Evolutionary conservation across 2,888 invertebrate species (phyloP).

Genomic region (Chironomus riparius): DNA sequence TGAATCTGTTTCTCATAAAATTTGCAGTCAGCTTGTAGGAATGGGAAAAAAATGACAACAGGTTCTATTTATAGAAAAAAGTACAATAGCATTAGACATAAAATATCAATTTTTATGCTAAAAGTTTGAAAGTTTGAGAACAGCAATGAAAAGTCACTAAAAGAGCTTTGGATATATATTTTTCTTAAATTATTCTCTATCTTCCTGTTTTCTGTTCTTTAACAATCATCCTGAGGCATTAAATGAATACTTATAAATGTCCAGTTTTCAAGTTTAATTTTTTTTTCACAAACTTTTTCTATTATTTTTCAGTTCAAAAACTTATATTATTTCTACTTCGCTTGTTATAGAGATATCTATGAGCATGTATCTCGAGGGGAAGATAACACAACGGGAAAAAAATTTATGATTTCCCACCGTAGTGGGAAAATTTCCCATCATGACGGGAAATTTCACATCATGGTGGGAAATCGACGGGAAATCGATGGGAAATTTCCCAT

Average conservation of each 20-base stretch:
- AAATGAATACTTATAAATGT: background rate
- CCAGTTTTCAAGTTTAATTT: background rate
- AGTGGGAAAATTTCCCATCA: too few species aligned
- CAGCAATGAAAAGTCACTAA: background rate
- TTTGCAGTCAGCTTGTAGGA: slow-evolving; percentile 8
- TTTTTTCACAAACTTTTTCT: background rate
- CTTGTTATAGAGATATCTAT: too few species aligned
- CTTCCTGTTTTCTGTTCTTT: background rate
- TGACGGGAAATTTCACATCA: too few species aligned
- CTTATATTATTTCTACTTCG: too few species aligned
- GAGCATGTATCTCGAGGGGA: too few species aligned
- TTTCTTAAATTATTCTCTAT: background rate
- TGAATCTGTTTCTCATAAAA: slow-evolving; percentile 4
- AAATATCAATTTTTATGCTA: slow-evolving; percentile 10
- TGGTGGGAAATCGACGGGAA: too few species aligned
- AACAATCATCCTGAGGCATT: background rate
- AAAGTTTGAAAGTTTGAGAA: background rate
- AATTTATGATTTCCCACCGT: too few species aligned
- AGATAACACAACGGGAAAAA: too few species aligned
- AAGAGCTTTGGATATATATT: background rate
- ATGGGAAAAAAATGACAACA: background rate
- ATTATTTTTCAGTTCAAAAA: background rate
- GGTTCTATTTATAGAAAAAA: background rate
- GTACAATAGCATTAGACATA: slow-evolving; percentile 2
- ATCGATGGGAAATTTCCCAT: too few species aligned